Conservation (phyloP, 2,113 vertebrate genomes). For the Passer domesticus region DNA sequence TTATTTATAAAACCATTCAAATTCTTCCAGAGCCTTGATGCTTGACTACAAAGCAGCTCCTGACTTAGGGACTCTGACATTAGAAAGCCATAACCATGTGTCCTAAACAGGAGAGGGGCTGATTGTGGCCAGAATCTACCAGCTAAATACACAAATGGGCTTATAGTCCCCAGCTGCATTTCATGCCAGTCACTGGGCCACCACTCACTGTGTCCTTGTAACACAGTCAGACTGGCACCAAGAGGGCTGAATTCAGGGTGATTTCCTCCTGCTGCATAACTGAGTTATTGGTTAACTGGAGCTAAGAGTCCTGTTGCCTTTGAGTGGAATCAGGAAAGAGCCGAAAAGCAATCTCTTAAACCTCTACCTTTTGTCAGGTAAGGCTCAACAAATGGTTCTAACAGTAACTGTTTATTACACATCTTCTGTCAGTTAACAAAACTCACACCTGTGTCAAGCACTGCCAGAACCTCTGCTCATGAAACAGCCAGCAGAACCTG, state of each 20-base stretch:
- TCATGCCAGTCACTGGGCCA: not conserved
- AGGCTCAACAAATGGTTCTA: not conserved
- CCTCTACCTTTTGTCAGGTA: not conserved
- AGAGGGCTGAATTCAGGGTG: not conserved
- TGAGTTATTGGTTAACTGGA: not conserved
- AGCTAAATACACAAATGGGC: not conserved
- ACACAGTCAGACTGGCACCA: not conserved
- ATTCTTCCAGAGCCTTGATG: not conserved
- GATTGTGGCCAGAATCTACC: accelerated
- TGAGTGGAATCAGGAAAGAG: not conserved
- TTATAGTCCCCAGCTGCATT: not conserved
- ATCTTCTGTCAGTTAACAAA: not conserved
- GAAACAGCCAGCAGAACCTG: not conserved
- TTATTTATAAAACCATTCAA: not conserved
- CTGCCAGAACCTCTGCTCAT: not conserved
- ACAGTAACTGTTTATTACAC: not conserved
- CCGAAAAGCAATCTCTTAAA: not conserved
- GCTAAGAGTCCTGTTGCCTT: not conserved
- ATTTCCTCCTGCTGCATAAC: not conserved
- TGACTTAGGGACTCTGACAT: not conserved
- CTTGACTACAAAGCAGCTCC: not conserved
- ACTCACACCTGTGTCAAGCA: not conserved
- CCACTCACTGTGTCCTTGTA: not conserved
- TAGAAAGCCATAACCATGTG: not conserved
- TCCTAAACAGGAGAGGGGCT: not conserved